Evolutionary conservation across 2,888 invertebrate genomes (phyloP), one percentile per base, ranked within the genome.

Genomic region (Nipponacmea schrenckii): DNA sequence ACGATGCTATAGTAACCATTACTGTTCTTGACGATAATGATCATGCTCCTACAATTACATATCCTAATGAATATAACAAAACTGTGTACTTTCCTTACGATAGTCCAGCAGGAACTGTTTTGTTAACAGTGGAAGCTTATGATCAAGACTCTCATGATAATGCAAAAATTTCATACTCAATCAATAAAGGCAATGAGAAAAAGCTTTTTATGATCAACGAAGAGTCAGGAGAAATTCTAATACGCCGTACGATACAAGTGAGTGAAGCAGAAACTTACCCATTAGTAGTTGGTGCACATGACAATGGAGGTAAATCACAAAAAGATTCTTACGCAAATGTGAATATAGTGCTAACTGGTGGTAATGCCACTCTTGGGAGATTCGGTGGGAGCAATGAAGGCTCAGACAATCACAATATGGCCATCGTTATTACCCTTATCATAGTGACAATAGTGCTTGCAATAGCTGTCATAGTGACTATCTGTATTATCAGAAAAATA

Each of bases 161-260:
- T 84, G 79, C 85, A 10, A 70, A 75, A 44, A 69, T 85, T 45
- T 74, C 73, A 27, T 84, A 75, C 71, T 71, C 76, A 45, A 74
- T 84, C 50, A 72, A 78, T 10, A 76, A 74, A 45, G 89, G 90
- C 15, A 90, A 90, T 72, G 89, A 88, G 67, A 85, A 88, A 3
- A 81, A 81, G 2, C 82, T 90, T 66, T 91, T 91, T 80, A 83
- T 80, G 67, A 87, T 91, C 65, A 88, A 90, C 70, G 74, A 83
- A 2, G 74, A 83, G 4, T 83, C 84, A 10, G 91, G 91, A 1
- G 88, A 87, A 48, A 85, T 91, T n/a, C 77, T 78, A 39, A 76
- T 86, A 1, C 79, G 76, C 8, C 78, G 79, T 63, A 75, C 77
- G 15, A 80, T 84, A 80, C 73, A 79, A n/a, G 70, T 76, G 1